These are phyloP conservation scores for Trachelus stipa DNA, from an alignment of 2,888 invertebrate genomes.

Conservation along the genomic window DNA sequence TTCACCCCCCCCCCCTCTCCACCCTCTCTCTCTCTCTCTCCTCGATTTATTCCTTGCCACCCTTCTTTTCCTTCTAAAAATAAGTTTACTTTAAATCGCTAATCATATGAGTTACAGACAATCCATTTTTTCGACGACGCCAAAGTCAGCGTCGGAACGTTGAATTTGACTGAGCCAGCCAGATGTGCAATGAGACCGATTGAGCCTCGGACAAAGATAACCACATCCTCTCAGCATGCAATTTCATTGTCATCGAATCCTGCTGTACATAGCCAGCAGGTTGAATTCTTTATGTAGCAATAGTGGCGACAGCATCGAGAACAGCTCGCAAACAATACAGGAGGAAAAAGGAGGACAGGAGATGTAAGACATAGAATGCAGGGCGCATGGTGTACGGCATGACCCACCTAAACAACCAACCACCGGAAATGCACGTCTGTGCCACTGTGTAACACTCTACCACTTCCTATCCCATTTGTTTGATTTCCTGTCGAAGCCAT, in stretches of 20 bases:
- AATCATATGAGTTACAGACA: not conserved
- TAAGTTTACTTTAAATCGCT: not conserved
- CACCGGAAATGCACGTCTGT: constrained; percentile 3
- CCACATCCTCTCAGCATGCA: constrained; percentile 5
- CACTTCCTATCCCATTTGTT: constrained; percentile 3
- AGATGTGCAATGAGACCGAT: not conserved
- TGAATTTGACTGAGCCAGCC: not conserved
- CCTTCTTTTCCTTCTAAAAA: not conserved
- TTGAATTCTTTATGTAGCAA: not conserved
- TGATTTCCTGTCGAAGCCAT: not conserved
- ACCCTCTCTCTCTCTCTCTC: too few species aligned
- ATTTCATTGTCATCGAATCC: constrained; percentile 5
- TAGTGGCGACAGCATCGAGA: not conserved
- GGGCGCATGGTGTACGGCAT: not conserved
- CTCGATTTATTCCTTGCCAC: too few species aligned
- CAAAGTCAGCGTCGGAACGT: not conserved
- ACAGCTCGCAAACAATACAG: not conserved
- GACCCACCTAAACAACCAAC: not conserved
- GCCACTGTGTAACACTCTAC: not conserved
- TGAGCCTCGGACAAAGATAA: not conserved
- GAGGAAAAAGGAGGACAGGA: not conserved
- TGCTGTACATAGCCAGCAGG: not conserved
- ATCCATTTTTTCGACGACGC: not conserved
- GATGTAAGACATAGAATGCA: not conserved
- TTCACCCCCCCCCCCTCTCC: too few species aligned